These are phyloP conservation scores for Trilocha varians DNA, from an alignment of 2,888 invertebrate species.

Conservation along the genomic window DNA sequence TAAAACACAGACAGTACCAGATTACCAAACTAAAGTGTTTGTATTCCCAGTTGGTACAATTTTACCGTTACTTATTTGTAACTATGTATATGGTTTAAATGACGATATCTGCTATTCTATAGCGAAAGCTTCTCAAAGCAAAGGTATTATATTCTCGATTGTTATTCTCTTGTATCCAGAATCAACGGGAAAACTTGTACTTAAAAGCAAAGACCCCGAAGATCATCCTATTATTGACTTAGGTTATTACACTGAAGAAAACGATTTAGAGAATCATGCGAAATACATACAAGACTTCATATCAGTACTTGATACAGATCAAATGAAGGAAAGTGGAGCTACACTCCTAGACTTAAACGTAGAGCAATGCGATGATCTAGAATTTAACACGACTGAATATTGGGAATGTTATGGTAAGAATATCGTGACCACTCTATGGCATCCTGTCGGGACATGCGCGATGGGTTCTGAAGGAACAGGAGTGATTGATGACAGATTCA, in stretches of 20 bases:
- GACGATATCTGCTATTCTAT: conserved; percentile 8
- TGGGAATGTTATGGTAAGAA: conserved; percentile 12
- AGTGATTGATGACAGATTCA: conserved; percentile 24
- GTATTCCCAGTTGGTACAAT: conserved; percentile 6
- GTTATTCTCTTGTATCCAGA: conserved; percentile 10
- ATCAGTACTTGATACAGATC: conserved; percentile 9
- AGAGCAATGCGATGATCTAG: conserved; percentile 4
- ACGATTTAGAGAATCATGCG: conserved; percentile 11
- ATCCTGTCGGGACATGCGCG: conserved; percentile 26
- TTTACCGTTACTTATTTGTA: conserved; percentile 8
- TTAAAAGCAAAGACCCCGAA: conserved; percentile 71
- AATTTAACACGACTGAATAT: conserved; percentile 8
- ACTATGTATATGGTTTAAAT: conserved; percentile 7
- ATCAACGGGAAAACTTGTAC: conserved; percentile 11
- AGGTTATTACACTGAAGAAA: conserved; percentile 11
- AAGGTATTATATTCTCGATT: conserved; percentile 4
- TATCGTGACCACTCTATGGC: conserved; percentile 13
- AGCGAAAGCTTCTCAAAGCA: conserved; percentile 3
- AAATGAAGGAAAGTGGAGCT: conserved; percentile 9
- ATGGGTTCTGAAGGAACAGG: conserved; percentile 22
- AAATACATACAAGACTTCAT: conserved; percentile 10
- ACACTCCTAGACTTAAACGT: conserved; percentile 5
- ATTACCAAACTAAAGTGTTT: conserved; percentile 23
- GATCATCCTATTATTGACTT: conserved; percentile 34
- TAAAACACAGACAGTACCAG: conserved; percentile 23